Conservation (phyloP, 2,888 invertebrate genomes). For the Sinhomidia bicolor region DNA sequence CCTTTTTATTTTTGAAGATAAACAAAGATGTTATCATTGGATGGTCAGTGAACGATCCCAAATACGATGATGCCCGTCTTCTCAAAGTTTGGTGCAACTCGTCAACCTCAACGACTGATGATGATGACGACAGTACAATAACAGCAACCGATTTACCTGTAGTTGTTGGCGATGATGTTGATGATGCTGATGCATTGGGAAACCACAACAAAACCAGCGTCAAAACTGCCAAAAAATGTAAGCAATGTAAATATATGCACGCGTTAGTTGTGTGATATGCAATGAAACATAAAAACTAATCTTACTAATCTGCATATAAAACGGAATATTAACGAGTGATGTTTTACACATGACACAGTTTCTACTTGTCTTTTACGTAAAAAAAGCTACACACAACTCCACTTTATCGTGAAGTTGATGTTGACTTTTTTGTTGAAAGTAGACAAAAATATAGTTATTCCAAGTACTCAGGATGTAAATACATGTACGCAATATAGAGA, state of each 20-base stretch:
- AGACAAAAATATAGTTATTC: constrained; percentile 2
- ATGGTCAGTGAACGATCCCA: constrained; percentile 81
- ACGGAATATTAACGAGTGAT: constrained; percentile 16
- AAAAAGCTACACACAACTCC: background rate
- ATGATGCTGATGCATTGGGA: constrained; percentile 27
- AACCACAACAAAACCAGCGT: constrained; percentile 66
- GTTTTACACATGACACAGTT: too few species aligned
- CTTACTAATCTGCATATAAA: constrained; percentile 46
- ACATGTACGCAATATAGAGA: too few species aligned
- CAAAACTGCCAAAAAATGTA: constrained; percentile 76
- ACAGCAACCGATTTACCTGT: constrained; percentile 34
- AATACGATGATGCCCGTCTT: constrained; percentile 81
- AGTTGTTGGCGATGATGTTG: constrained; percentile 18
- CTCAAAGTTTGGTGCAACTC: constrained; percentile 81
- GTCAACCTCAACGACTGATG: constrained; percentile 60
- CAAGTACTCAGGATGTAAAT: background rate
- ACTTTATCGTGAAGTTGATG: background rate
- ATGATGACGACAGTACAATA: constrained; percentile 9
- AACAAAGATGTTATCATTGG: constrained; percentile 82
- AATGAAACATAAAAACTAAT: background rate
- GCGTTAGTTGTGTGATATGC: background rate
- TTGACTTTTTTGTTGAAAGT: background rate
- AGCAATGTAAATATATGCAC: too few species aligned
- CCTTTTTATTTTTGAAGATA: constrained; percentile 80
- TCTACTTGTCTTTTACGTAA: too few species aligned